phyloP scores from a whole-genome alignment of 2,113 vertebrate genomes.

The Rhinichthys klamathensis region DNA sequence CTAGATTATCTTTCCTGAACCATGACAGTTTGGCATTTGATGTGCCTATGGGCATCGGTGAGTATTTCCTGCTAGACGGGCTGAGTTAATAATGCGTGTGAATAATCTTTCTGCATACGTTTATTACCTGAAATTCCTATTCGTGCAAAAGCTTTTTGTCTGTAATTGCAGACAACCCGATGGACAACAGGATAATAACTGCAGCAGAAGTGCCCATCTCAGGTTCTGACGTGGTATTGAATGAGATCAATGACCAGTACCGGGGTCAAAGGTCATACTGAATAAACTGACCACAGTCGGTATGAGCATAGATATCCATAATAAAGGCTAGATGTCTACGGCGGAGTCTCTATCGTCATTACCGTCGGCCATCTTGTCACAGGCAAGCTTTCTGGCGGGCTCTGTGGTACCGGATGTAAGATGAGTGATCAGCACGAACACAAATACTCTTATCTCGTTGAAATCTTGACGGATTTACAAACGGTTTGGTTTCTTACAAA shows the following conservation, averaged over 20 bases:
- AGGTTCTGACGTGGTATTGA: constrained; percentile 69
- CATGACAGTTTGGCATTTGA: constrained; percentile 57
- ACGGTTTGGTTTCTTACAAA: too few relatives aligned
- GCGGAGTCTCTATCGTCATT: too few relatives aligned
- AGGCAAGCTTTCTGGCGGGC: too few relatives aligned
- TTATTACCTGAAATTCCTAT: neutral
- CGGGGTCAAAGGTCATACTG: constrained; percentile 49
- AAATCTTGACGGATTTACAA: too few relatives aligned
- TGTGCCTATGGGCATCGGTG: constrained; percentile 59
- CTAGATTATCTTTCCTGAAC: constrained; percentile 65
- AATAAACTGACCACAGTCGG: constrained; percentile 24
- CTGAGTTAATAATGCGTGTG: neutral
- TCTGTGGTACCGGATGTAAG: too few relatives aligned
- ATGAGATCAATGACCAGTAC: constrained; percentile 67
- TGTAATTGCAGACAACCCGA: constrained; percentile 64
- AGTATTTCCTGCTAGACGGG: constrained; percentile 16
- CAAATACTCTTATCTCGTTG: too few relatives aligned
- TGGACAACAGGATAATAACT: constrained; percentile 64
- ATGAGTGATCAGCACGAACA: too few relatives aligned
- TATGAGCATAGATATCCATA: too few relatives aligned
- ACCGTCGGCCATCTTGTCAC: too few relatives aligned
- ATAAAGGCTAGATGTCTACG: too few relatives aligned
- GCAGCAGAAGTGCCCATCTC: constrained; percentile 57
- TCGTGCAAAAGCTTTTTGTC: neutral
- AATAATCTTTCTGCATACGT: neutral